Evolutionary conservation across 2,888 invertebrate genomes (phyloP), one percentile per base, ranked within the genome.

Genomic region (Plagodis pulveraria): DNA sequence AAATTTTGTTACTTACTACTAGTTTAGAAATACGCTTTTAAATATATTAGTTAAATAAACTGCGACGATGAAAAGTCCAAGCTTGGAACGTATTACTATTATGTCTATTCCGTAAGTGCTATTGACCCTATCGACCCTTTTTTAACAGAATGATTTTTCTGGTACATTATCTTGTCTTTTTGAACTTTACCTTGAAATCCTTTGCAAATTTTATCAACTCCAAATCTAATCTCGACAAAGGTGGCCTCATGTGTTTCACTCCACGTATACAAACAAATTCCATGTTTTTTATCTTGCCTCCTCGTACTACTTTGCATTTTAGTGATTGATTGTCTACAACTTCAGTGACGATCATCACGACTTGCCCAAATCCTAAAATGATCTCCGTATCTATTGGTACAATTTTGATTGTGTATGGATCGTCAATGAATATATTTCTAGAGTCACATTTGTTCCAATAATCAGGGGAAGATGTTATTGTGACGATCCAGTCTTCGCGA

Each of bases 391-490:
- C 79, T 7, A 71, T 65, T 54, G 66, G 70, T 1, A 83, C 66
- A 8, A 64, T 70, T 5, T 70, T 58, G 0, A 77, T 59, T 0
- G 78, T 76, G 51, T 74, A 76, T 0, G 73, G 69, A 62, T 85
- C 81, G 52, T 85, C 81, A 6, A 85, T 76, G 46, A 75, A 86
- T 57, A 86, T 77, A 50, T 58, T 69, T n/a, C 67, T 57, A 11
- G 67, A 51, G 50, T 73, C 74, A 50, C 86, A 84, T 68, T 75
- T 76, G 43, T 80, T 74, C 62, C 68, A 76, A 41, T 70, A 77
- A 34, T 65, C 65, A 5, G 64, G 55, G 5, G 80, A 60, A 46
- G 70, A 71, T n/a, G 83, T 82, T 33, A 85, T 9, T 64, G 72
- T 70, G 1, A 79, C 63, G 9, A 66, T 67, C 6, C 65, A 60